Evolutionary conservation across 2,888 invertebrate species (phyloP).

Genomic region (Drosophila meridionalis): DNA sequence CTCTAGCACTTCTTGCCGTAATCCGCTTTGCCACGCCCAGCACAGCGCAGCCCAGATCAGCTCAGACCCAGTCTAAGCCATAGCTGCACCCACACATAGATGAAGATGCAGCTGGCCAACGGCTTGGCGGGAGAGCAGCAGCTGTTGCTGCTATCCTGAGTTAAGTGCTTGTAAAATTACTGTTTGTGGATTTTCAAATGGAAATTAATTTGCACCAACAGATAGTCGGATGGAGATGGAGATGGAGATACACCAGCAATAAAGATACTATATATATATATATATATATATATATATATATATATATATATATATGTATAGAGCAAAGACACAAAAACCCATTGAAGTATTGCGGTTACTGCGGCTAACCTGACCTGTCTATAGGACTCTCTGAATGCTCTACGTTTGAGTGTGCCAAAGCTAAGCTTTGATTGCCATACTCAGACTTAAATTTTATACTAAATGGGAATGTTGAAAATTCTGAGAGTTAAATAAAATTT

Average conservation of each 20-base stretch:
- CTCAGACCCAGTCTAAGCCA: background rate
- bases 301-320: background rate
- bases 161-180: slow-evolving; percentile 76
- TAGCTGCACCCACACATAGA: slow-evolving; percentile 2
- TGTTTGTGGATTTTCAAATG: slow-evolving; percentile 73
- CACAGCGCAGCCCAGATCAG: slow-evolving; percentile 4
- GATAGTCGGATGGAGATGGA: slow-evolving; percentile 22
- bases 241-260: slow-evolving; percentile 6
- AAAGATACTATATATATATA: background rate
- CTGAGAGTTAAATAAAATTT: background rate
- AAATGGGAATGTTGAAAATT: background rate
- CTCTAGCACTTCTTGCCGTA: slow-evolving; percentile 41
- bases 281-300: background rate
- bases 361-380: slow-evolving; percentile 3
- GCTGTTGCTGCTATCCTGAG: slow-evolving; percentile 50
- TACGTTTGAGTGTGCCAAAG: background rate
- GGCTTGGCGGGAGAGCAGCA: slow-evolving; percentile 29
- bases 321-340: background rate
- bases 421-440: background rate
- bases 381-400: slow-evolving; percentile 3
- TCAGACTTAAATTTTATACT: background rate
- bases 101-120: background rate
- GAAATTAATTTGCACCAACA: slow-evolving; percentile 66
- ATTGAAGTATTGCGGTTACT: slow-evolving; percentile 21
- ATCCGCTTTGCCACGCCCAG: slow-evolving; percentile 70